Evolutionary conservation across 1,140 invertebrate genomes (phyloP).

Genomic region (Pseudomyrmex flavicornis): DNA sequence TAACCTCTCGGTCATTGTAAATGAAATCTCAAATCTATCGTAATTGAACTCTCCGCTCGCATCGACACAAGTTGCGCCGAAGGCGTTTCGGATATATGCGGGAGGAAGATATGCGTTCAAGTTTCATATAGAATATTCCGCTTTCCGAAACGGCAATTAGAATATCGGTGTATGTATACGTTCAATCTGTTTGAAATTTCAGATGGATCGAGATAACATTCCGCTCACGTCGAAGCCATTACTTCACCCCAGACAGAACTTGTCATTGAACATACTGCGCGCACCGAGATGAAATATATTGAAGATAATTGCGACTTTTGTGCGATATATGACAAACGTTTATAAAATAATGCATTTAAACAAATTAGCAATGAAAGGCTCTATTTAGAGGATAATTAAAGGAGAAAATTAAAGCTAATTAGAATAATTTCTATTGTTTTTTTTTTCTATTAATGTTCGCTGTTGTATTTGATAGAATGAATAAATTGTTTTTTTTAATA

Average conservation of each 20-base stretch:
- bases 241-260: slow-evolving; percentile 18
- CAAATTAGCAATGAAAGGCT: too few species aligned
- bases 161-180: background rate
- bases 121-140: slow-evolving; percentile 30
- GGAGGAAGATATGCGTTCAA: background rate
- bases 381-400: too few species aligned
- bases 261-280: slow-evolving; percentile 16
- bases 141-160: slow-evolving; percentile 38
- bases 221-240: background rate
- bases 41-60: slow-evolving; percentile 50
- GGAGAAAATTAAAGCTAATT: too few species aligned
- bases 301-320: too few species aligned
- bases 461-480: too few species aligned
- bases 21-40: slow-evolving; percentile 53
- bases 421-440: too few species aligned
- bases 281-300: background rate
- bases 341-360: too few species aligned
- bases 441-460: too few species aligned
- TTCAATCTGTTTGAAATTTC: slow-evolving; percentile 32
- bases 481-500: too few species aligned
- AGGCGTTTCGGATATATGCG: background rate
- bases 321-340: too few species aligned
- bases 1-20: slow-evolving; percentile 56
- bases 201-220: slow-evolving; percentile 24
- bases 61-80: slow-evolving; percentile 16